Base-by-base conservation (phyloP, 2,113 vertebrate species). In the Silurus glanis region DNA sequence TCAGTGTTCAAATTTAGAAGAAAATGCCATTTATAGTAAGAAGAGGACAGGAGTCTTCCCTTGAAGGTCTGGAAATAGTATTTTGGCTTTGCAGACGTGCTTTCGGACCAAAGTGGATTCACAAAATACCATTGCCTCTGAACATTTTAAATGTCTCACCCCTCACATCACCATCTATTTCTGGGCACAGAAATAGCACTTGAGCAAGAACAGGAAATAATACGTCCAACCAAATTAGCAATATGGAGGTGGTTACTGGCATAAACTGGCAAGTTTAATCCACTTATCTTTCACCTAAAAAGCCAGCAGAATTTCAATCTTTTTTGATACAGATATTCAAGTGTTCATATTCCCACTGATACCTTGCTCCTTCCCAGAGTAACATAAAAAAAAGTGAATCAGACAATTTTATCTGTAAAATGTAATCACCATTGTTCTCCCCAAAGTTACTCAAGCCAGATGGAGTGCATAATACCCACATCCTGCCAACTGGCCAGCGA, bases 401-500 rank as follows among this genome's bases (percentile, higher is more conserved):
- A 21, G 47, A 76, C 47, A 64, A 64, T 55, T 64, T 16, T 8
- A 25, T 69, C 21, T 10, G 37, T 69, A 71, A 59, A 72, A 85
- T 64, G 8, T 55, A 79, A 85, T 67, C 61, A 67, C n/a, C 37
- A 53, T 51, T 53, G 13, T 47, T 56, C 66, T 59, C 13, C 66
- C 21, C 21, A 59, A 5, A 23, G 67, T 47, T 55, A 59, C 37
- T 56, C 17, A 21, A 9, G 23, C 58, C 85, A 76, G 71, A 55
- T 83, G 28, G 85, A 23, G 28, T 83, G 58, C 64, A 76, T 59
- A 83, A 51, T 37, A 6, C 9, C 66, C 79, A 51, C 13, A 56
- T 51, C 8, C 25, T 83, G 69, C 85, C 85, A 86, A 56, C 12
- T 86, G 85, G 85, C 58, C 49, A 25, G 47, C 6, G n/a, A 82